These are phyloP conservation scores for Chaetorhynchus papuensis DNA, from an alignment of 2,113 vertebrate genomes.

Conservation along the genomic window DNA sequence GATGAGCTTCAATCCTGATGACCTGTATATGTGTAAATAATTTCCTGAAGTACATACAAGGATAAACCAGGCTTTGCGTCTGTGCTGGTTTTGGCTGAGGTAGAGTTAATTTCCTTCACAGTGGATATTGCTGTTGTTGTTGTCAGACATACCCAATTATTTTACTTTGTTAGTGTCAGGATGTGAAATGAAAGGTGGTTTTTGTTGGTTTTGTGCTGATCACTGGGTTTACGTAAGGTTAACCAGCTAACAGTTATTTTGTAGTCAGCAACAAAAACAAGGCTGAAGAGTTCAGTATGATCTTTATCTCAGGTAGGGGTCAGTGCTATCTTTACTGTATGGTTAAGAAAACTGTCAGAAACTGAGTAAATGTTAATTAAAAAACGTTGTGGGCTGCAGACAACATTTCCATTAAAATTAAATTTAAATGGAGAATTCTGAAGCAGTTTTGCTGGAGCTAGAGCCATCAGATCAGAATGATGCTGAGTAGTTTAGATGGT, in stretches of 20 bases:
- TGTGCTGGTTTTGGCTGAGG: neutral
- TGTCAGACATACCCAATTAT: neutral
- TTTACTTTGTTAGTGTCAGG: neutral
- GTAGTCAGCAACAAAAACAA: neutral
- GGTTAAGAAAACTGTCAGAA: neutral
- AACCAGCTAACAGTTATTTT: neutral
- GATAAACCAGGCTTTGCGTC: neutral
- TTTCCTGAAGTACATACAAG: neutral
- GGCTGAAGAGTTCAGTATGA: neutral
- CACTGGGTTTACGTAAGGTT: neutral
- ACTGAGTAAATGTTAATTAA: neutral
- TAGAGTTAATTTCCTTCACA: neutral
- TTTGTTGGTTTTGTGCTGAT: neutral
- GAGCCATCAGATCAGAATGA: neutral
- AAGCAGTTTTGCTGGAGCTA: neutral
- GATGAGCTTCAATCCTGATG: neutral
- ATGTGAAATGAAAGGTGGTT: neutral
- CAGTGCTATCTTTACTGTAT: neutral
- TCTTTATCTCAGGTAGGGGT: neutral
- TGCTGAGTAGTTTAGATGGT: neutral
- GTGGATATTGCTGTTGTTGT: neutral
- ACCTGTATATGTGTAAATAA: accelerated
- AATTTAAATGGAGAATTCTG: neutral
- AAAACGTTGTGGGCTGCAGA: neutral
- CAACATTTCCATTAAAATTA: neutral